phyloP scores from a whole-genome alignment of 2,113 vertebrate genomes.

The Paratilapia polleni region DNA sequence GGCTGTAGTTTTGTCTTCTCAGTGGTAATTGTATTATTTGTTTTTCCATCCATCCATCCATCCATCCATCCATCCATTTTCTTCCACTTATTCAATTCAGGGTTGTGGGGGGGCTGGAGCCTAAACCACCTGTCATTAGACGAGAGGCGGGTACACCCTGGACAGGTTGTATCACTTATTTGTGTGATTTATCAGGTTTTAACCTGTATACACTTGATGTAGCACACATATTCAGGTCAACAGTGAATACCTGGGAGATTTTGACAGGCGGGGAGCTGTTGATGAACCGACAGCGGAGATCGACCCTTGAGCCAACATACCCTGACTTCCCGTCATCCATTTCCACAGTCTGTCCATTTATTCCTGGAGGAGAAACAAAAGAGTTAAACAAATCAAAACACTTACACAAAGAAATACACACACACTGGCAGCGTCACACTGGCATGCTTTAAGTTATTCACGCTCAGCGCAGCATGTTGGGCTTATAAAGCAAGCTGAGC shows the following conservation, averaged over 20 bases:
- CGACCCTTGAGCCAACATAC: conserved; percentile 89
- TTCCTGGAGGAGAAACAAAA: conserved; percentile 47
- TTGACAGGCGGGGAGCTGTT: conserved; percentile 90
- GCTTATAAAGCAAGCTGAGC: conserved; percentile 46
- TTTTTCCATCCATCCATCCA: not conserved
- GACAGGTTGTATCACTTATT: not conserved
- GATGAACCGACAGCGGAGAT: conserved; percentile 91
- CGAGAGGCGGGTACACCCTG: not conserved
- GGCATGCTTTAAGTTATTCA: conserved; percentile 26
- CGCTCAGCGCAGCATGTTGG: conserved; percentile 20
- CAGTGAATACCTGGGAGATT: conserved; percentile 89
- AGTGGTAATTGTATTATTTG: not conserved
- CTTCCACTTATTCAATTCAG: not conserved
- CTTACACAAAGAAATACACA: conserved; percentile 7
- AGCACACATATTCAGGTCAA: not conserved
- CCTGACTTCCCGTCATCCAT: conserved; percentile 91
- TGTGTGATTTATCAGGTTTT: not conserved
- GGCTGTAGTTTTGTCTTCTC: not conserved
- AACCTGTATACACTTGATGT: not conserved
- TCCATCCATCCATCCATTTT: not conserved
- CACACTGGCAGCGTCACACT: not conserved
- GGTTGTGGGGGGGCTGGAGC: not conserved
- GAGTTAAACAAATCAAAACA: not conserved
- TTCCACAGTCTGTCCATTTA: conserved; percentile 78
- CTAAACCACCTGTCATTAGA: not conserved